These are phyloP conservation scores for Varroa destructor DNA, from an alignment of 1,140 invertebrate species.

Conservation along the genomic window DNA sequence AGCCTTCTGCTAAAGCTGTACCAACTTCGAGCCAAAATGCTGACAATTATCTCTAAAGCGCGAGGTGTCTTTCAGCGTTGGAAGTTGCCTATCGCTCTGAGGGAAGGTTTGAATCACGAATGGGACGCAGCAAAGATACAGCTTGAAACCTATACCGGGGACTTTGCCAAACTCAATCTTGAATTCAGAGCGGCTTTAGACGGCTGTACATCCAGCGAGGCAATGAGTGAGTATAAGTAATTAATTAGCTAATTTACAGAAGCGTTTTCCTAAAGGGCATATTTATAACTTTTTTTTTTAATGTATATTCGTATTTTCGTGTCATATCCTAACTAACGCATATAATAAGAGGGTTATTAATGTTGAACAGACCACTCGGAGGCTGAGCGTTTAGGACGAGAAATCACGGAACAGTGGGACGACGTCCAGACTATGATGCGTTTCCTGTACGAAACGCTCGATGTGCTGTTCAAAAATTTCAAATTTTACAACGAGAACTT, in stretches of 20 bases:
- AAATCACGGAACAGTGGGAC: conserved; percentile 74
- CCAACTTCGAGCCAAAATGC: conserved; percentile 14
- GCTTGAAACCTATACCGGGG: conserved; percentile 16
- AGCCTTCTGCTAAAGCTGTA: conserved; percentile 15
- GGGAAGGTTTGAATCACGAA: conserved; percentile 21
- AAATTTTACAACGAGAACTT: conserved; percentile 59
- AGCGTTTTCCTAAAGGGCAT: too few species aligned
- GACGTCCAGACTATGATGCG: conserved; percentile 73
- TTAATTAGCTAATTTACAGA: background rate
- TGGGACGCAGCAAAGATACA: conserved; percentile 26
- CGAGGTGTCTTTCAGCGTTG: conserved; percentile 7
- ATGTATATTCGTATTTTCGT: too few species aligned
- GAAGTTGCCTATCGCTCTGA: conserved; percentile 16
- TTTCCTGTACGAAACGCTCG: conserved; percentile 70
- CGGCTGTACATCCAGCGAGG: conserved; percentile 16
- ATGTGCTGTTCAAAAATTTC: conserved; percentile 78
- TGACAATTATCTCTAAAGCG: conserved; percentile 25
- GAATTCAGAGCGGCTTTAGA: conserved; percentile 22
- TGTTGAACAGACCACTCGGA: conserved; percentile 53
- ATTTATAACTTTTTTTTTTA: too few species aligned
- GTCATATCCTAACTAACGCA: too few species aligned
- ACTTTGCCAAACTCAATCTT: conserved; percentile 27
- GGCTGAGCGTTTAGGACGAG: conserved; percentile 58
- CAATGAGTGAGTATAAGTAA: conserved; percentile 7
- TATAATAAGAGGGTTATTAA: too few species aligned